These are phyloP conservation scores for Hyposoter dolosus DNA, from an alignment of 2,888 invertebrate genomes.

Conservation along the genomic window DNA sequence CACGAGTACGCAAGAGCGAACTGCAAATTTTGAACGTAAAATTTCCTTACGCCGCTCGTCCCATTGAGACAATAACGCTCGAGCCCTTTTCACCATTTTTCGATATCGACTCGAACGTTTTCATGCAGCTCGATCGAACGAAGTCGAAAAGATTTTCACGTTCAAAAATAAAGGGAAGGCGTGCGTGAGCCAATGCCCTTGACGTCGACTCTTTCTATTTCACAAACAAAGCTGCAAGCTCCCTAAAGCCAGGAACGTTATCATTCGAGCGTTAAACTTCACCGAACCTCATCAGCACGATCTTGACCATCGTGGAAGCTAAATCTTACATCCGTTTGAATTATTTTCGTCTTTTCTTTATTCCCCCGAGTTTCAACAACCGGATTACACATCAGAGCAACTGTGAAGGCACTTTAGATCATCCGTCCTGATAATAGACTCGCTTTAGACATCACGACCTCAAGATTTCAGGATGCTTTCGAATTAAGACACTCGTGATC, in stretches of 20 bases:
- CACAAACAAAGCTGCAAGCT: neutral
- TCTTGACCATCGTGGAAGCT: slow-evolving; percentile 18
- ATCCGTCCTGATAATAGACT: neutral
- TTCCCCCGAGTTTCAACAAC: slow-evolving; percentile 10
- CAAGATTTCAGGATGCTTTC: neutral
- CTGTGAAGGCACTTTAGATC: neutral
- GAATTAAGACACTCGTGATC: neutral
- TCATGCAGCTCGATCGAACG: no score
- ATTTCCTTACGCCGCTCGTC: no score
- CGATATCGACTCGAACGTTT: no score
- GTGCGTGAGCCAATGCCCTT: no score
- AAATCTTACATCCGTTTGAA: slow-evolving; percentile 9
- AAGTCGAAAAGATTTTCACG: no score
- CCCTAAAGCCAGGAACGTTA: neutral
- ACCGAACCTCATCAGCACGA: neutral
- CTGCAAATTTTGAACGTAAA: no score
- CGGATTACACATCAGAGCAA: neutral
- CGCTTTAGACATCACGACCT: neutral
- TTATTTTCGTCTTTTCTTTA: neutral
- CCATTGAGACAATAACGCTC: no score
- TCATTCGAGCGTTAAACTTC: slow-evolving; percentile 1
- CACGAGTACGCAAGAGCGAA: no score
- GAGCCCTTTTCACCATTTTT: no score
- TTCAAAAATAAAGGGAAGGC: no score
- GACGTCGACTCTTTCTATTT: neutral